Conservation (phyloP, 2,888 invertebrate genomes). For the Ophion slaviceki region DNA sequence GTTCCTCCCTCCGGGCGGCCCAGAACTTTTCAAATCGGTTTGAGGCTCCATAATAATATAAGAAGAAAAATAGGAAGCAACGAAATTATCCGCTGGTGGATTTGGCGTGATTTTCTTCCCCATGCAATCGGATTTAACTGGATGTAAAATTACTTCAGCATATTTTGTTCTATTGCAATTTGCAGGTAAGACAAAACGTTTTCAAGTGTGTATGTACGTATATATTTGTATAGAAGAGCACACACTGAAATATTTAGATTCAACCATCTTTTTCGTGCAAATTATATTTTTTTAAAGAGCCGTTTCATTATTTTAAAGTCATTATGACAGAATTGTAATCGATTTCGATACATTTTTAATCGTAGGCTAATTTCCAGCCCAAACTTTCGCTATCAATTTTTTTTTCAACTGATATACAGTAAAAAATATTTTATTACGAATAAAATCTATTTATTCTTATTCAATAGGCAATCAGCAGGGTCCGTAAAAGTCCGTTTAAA, state of each 20-base stretch:
- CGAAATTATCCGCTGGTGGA: neutral
- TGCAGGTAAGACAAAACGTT: slow-evolving; percentile 1
- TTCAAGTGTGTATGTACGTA: neutral
- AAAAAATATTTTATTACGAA: no score
- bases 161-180: neutral
- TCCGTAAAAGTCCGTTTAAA: no score
- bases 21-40: neutral
- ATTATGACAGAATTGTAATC: neutral
- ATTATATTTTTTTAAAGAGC: neutral
- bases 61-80: neutral
- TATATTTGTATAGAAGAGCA: neutral
- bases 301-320: neutral
- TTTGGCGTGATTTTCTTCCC: neutral
- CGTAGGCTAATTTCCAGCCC: no score
- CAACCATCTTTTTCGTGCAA: neutral
- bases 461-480: no score
- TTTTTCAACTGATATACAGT: no score
- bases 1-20: neutral
- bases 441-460: no score
- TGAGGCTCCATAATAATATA: neutral
- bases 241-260: neutral
- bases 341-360: neutral
- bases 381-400: no score
- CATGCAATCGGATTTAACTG: neutral
- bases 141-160: neutral